Percentiles rank a stretch among this genome's conserved stretches.
Conservation (phyloP, 2,113 vertebrate species). For the Microtus montanus region DNA sequence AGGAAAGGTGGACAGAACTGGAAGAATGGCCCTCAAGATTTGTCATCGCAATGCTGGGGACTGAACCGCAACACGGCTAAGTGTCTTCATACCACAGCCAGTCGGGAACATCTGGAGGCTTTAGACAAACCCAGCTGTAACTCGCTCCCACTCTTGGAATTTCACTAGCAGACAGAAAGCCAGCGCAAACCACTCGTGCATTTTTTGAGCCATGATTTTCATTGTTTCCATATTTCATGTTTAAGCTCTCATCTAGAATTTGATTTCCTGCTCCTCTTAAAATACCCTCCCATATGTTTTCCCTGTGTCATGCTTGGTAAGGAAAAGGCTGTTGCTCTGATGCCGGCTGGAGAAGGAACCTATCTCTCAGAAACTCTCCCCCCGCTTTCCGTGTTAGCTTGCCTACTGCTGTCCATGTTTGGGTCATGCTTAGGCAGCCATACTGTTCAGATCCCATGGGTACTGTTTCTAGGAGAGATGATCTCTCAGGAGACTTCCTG, state of each 20-base stretch:
- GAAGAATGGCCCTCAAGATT: not conserved
- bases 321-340: not conserved
- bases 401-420: not conserved
- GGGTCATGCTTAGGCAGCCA: not conserved
- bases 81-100: not conserved
- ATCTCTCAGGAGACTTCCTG: not conserved
- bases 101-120: not conserved
- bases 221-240: not conserved
- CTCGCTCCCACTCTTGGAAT: not conserved
- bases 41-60: not conserved
- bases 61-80: not conserved
- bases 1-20: not conserved
- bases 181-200: not conserved
- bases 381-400: not conserved
- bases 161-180: not conserved
- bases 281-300: not conserved
- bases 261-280: not conserved
- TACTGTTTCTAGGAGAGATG: not conserved
- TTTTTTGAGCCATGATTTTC: not conserved
- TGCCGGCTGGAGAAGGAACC: not conserved
- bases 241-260: not conserved
- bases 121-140: not conserved
- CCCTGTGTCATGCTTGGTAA: not conserved
- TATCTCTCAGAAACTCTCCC: not conserved
- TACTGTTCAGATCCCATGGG: not conserved